Conservation (phyloP, 2,797 vertebrate genomes). For the Okamejei kenojei region DNA sequence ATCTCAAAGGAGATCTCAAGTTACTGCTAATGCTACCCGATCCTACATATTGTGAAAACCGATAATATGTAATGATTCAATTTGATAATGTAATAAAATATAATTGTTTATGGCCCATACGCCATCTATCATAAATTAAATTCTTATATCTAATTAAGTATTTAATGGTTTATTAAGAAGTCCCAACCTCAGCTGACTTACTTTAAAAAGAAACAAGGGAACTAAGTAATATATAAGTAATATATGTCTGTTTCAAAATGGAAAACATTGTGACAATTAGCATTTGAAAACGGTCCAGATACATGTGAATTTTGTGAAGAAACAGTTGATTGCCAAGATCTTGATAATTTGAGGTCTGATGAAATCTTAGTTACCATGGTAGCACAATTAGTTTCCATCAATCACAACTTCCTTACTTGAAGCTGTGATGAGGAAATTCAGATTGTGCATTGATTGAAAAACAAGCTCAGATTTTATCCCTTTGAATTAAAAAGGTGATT, state of each 20-base stretch:
- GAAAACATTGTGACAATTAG: background rate
- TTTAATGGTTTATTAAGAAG: background rate
- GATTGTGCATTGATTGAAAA: background rate
- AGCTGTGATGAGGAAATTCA: slow-evolving; percentile 4
- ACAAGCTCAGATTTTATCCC: background rate
- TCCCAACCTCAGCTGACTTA: background rate
- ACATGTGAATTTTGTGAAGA: slow-evolving; percentile 11
- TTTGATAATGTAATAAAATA: slow-evolving; percentile 12
- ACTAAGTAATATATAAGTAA: background rate
- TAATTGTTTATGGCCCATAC: background rate
- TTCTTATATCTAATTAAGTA: background rate
- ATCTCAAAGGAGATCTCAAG: background rate
- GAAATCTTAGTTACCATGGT: slow-evolving; percentile 24
- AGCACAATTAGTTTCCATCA: slow-evolving; percentile 17
- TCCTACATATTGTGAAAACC: slow-evolving; percentile 20
- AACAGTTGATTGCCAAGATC: slow-evolving; percentile 19
- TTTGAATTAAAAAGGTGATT: background rate
- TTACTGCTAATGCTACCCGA: background rate
- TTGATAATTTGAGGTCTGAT: slow-evolving; percentile 32
- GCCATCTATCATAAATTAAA: slow-evolving; percentile 10
- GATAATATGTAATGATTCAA: background rate
- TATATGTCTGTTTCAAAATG: background rate
- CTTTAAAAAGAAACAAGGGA: background rate
- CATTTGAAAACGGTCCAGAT: background rate
- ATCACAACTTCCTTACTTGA: background rate